A percentile compares a stretch with the other conserved stretches of the same genome.
Conservation (phyloP, 2,888 invertebrate species). For the Pantelozetes paolii region DNA sequence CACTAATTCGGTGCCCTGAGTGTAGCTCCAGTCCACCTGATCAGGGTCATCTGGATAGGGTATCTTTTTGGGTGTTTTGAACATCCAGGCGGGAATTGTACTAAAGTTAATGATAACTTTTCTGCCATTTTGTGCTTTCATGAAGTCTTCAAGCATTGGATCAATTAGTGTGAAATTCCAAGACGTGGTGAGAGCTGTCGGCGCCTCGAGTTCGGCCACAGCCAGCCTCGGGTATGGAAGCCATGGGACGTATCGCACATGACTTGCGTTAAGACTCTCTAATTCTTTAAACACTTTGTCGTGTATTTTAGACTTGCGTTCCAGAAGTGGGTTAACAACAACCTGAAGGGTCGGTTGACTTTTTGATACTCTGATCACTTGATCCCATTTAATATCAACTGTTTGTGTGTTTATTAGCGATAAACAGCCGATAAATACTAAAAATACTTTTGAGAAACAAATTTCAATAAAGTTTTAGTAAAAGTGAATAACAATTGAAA, state of each 20-base stretch:
- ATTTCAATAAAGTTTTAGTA: too few relatives aligned
- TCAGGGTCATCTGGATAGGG: background rate
- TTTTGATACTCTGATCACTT: background rate
- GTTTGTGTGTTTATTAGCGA: background rate
- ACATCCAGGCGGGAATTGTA: background rate
- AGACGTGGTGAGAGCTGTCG: background rate
- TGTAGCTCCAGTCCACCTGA: background rate
- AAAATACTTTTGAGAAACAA: too few relatives aligned
- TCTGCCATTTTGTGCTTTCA: constrained; percentile 8
- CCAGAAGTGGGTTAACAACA: background rate
- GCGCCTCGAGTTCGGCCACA: background rate
- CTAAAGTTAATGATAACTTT: background rate
- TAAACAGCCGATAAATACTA: background rate
- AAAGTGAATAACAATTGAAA: too few relatives aligned
- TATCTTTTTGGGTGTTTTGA: background rate
- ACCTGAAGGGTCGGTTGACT: background rate
- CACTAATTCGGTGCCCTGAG: constrained; percentile 10
- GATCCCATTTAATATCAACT: background rate
- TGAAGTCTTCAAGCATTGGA: background rate
- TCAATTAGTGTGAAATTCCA: constrained; percentile 1
- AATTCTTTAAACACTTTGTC: background rate
- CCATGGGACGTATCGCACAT: background rate
- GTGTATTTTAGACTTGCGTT: background rate
- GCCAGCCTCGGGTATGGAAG: background rate
- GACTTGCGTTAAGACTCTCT: background rate